A percentile compares a stretch with the other conserved stretches of the same genome.
Conservation (phyloP, 2,888 invertebrate genomes). For the Philopedon plagiatum region DNA sequence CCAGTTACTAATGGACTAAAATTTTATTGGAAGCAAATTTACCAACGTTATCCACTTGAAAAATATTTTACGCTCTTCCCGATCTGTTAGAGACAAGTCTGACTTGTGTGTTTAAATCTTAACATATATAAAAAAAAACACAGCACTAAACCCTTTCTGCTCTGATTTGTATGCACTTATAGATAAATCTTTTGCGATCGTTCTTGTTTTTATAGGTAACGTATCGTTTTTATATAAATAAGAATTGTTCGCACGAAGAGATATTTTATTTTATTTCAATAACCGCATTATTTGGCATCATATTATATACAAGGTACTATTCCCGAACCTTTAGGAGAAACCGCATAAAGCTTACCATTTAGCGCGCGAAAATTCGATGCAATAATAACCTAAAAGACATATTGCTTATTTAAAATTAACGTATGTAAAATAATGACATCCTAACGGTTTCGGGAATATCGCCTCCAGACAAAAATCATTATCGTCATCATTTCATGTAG, state of each 20-base stretch:
- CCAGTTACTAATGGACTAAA: no score
- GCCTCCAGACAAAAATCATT: not conserved
- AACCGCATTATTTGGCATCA: not conserved
- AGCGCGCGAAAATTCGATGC: not conserved
- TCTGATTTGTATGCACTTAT: slow-evolving; percentile 41
- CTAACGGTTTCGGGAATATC: not conserved
- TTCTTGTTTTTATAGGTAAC: not conserved
- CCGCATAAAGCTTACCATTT: not conserved
- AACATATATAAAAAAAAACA: slow-evolving; percentile 5
- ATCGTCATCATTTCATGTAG: slow-evolving; percentile 21
- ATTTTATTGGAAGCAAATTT: no score
- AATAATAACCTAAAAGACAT: slow-evolving; percentile 15
- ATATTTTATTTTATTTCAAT: not conserved
- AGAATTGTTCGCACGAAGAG: not conserved
- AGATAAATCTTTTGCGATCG: slow-evolving; percentile 32
- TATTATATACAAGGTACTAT: not conserved
- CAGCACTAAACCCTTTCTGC: slow-evolving; percentile 5
- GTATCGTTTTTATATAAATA: not conserved
- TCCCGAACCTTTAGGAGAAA: not conserved
- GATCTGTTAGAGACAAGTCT: not conserved
- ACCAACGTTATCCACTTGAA: not conserved
- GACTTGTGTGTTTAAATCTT: not conserved
- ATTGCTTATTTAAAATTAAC: slow-evolving; percentile 2
- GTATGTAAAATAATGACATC: not conserved
- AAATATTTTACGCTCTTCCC: not conserved